phyloP scores from a whole-genome alignment of 2,888 invertebrate species.

The Balanococcus diminutus region DNA sequence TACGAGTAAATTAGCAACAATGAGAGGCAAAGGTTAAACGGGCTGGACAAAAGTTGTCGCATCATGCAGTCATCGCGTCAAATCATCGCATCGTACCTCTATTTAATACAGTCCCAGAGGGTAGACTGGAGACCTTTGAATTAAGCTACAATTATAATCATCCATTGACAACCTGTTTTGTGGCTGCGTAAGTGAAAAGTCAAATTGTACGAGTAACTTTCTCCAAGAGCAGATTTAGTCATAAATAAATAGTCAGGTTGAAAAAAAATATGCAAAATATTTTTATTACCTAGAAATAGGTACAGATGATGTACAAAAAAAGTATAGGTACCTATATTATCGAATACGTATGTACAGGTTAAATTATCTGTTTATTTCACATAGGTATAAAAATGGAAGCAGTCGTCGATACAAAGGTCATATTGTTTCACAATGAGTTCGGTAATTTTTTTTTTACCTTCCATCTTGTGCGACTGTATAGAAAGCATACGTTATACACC shows the following conservation, averaged over 20 bases:
- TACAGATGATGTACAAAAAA: not conserved
- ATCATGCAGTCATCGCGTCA: not conserved
- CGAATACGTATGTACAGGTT: not conserved
- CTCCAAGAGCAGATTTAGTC: not conserved
- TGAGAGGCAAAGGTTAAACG: not conserved
- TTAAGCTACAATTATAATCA: not conserved
- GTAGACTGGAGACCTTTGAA: not conserved
- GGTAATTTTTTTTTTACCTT: not conserved
- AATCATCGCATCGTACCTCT: not conserved
- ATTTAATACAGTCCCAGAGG: not conserved
- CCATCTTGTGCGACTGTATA: not conserved
- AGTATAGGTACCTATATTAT: not conserved
- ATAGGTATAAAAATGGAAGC: not conserved
- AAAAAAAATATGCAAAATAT: not conserved
- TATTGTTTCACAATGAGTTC: not conserved
- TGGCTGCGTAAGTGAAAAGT: not conserved
- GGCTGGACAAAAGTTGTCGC: not conserved
- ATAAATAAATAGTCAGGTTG: not conserved
- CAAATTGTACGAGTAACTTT: slow-evolving; percentile 4
- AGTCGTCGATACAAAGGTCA: not conserved
- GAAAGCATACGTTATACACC: not conserved
- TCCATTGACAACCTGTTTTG: slow-evolving; percentile 8
- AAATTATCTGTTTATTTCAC: slow-evolving; percentile 1
- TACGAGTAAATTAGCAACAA: slow-evolving; percentile 22
- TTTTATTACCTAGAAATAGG: not conserved